Conservation (phyloP, 2,888 invertebrate species). For the Zygogramma bicolorata region DNA sequence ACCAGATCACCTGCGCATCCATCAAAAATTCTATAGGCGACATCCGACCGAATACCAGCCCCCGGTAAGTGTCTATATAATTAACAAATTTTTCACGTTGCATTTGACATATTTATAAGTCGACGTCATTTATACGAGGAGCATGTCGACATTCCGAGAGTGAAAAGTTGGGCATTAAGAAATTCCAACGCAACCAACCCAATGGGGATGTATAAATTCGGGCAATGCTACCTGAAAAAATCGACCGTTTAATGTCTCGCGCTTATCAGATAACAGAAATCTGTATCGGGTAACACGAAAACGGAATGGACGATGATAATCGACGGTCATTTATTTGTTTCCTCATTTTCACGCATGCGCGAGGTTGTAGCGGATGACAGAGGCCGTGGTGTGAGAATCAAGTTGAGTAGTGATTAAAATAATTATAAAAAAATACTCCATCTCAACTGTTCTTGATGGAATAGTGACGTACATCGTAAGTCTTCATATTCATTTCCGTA, state of each 20-base stretch:
- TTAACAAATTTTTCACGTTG: slow-evolving; percentile 59
- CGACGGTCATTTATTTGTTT: slow-evolving; percentile 33
- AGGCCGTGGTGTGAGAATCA: not conserved
- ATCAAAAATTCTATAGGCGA: slow-evolving; percentile 9
- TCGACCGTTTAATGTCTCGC: slow-evolving; percentile 25
- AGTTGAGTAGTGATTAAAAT: too few species aligned
- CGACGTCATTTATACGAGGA: slow-evolving; percentile 46
- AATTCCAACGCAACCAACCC: slow-evolving; percentile 37
- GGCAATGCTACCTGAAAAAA: slow-evolving; percentile 41
- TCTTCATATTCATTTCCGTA: too few species aligned
- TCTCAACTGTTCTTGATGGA: too few species aligned
- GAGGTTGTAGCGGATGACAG: not conserved
- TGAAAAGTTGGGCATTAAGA: slow-evolving; percentile 32
- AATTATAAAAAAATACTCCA: too few species aligned
- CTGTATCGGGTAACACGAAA: slow-evolving; percentile 39
- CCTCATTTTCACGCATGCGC: not conserved
- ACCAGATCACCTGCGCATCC: not conserved
- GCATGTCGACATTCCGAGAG: slow-evolving; percentile 41
- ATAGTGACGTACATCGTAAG: too few species aligned
- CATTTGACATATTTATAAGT: slow-evolving; percentile 52
- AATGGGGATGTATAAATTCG: slow-evolving; percentile 29
- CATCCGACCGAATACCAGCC: slow-evolving; percentile 33
- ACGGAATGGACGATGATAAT: slow-evolving; percentile 34
- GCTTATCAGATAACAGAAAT: slow-evolving; percentile 37
- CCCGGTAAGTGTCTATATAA: slow-evolving; percentile 56